Base-by-base conservation (phyloP, 1,140 invertebrate species). In the Drosophila parabipectinata region DNA sequence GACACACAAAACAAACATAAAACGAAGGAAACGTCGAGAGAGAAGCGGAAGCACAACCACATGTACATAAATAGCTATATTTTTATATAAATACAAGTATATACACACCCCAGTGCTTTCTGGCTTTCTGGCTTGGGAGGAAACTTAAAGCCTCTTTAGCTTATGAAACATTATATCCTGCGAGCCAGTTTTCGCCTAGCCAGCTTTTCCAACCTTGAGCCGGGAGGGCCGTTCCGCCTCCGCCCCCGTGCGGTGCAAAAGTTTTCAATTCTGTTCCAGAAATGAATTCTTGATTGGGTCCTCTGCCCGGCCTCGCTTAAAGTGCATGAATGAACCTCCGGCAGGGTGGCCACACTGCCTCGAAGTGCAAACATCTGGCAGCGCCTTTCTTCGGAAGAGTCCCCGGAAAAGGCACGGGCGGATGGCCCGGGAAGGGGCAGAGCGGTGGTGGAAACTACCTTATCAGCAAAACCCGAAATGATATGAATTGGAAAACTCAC, bases 121-220 rank as follows among this genome's bases (percentile, higher is more conserved):
- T 34, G 32, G 32, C 32, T 7, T 34, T n/a, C n/a, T 15, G 21
- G 37, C 53, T 41, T 63, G 45, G 45, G 66, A 82, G 77, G 77
- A 77, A 82, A 87, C 83, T 87, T 88, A 87, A 87, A 75, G 83
- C 83, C 83, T 82, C 83, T 83, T 87, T 88, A 87, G 73, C 76
- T 79, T 77, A 68, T 73, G 72, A 88, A 88, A 88, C 76, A 88
- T 77, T 72, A 71, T 77, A 77, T 79, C 72, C 80, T 72, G 62
- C 28, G 72, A 61, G 73, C 24, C 21, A 51, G 8, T 55, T 64
- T 52, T 61, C 50, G 50, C 56, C 47, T 15, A 26, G 37, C 28
- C n/a, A 30, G 14, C 41, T 24, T 14, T 52, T 32, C 24, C 41
- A 18, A 10, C 62, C 18, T 10, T 6, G 21, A 21, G 21, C 21